These are phyloP conservation scores for Neoarius graeffei DNA, from an alignment of 2,113 vertebrate genomes.

Conservation along the genomic window DNA sequence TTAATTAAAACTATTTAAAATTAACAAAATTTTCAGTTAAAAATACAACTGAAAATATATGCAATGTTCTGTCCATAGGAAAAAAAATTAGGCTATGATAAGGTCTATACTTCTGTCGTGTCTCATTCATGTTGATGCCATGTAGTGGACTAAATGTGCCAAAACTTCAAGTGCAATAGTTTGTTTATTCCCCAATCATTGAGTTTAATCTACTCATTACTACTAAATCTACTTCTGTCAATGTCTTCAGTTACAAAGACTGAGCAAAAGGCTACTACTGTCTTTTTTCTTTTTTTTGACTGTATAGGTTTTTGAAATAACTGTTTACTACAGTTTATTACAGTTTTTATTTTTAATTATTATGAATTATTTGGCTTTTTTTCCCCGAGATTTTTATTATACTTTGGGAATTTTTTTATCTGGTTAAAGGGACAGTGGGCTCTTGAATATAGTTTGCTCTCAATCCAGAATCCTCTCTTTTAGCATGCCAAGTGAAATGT, in stretches of 20 bases:
- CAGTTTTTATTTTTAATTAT: conserved; percentile 34
- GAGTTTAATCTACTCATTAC: conserved; percentile 13
- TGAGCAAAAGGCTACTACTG: background rate
- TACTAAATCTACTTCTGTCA: conserved; percentile 8
- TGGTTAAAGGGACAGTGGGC: conserved; percentile 11
- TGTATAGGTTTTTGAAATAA: conserved; percentile 34
- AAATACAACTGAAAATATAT: conserved; percentile 11
- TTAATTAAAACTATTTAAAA: background rate
- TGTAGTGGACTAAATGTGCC: conserved; percentile 1
- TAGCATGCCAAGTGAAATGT: conserved; percentile 39
- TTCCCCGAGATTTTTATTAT: conserved; percentile 4
- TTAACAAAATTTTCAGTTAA: background rate
- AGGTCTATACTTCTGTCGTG: background rate
- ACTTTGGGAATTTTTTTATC: conserved; percentile 17
- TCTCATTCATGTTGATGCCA: background rate
- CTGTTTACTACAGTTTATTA: conserved; percentile 34
- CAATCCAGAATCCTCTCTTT: conserved; percentile 41
- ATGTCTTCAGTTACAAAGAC: background rate
- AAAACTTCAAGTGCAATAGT: background rate
- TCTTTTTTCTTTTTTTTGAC: background rate
- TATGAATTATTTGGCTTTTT: conserved; percentile 17
- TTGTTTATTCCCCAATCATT: conserved; percentile 8
- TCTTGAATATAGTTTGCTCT: conserved; percentile 28
- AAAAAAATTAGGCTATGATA: background rate
- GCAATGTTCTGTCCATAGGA: background rate